phyloP scores from a whole-genome alignment of 2,888 invertebrate species.

The Eurytoma adleriae region DNA sequence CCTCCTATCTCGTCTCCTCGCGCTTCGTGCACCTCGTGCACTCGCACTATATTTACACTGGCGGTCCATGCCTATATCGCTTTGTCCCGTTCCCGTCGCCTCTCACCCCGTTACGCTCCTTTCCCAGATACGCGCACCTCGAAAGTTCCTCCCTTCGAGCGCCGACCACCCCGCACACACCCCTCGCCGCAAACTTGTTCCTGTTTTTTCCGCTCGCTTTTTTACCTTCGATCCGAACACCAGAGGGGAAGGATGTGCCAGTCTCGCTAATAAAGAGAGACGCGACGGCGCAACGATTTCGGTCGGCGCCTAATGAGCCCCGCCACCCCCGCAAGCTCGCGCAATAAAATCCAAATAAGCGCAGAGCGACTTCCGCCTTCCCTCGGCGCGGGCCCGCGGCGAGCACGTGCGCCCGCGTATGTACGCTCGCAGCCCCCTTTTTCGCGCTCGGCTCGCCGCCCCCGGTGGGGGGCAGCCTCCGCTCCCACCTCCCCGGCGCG shows the following conservation, averaged over 20 bases:
- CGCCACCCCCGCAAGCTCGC: neutral
- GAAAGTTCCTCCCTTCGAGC: neutral
- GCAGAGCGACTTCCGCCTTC: neutral
- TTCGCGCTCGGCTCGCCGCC: constrained; percentile 1
- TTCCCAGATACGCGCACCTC: constrained; percentile 30
- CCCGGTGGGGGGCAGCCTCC: neutral
- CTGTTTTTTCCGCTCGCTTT: constrained; percentile 1
- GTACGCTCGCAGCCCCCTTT: constrained; percentile 25
- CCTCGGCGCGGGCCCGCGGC: neutral
- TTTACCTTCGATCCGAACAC: neutral
- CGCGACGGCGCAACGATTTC: neutral
- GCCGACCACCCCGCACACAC: neutral
- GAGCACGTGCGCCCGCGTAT: too few relatives aligned
- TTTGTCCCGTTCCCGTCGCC: constrained; percentile 32
- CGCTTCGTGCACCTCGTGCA: neutral
- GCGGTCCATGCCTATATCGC: constrained; percentile 46
- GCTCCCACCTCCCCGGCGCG: constrained; percentile 24
- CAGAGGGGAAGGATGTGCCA: neutral
- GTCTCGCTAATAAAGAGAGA: neutral
- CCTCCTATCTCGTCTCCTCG: neutral
- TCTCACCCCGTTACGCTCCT: constrained; percentile 34
- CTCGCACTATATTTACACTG: constrained; percentile 49
- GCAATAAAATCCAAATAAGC: neutral
- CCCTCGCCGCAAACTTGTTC: constrained; percentile 9
- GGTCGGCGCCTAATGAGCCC: neutral